A percentile compares a stretch with the other conserved stretches of the same genome.
These are phyloP conservation scores for Papilio protenor DNA, from an alignment of 2,888 invertebrate species.

Conservation along the genomic window DNA sequence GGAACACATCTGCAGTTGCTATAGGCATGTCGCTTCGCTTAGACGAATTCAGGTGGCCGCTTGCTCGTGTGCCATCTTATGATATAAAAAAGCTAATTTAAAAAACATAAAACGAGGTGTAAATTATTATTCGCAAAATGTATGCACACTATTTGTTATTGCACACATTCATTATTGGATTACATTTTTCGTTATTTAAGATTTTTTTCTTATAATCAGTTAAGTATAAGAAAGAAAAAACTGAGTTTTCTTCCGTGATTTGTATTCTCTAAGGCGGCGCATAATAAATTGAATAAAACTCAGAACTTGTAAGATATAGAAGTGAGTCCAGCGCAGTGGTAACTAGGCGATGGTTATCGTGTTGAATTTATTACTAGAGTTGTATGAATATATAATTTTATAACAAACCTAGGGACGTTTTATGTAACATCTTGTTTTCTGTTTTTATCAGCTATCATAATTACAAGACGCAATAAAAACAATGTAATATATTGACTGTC, in stretches of 20 bases:
- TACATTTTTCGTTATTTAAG: too few species aligned
- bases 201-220: neutral
- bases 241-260: conserved; percentile 20
- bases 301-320: conserved; percentile 29
- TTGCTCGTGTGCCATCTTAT: too few species aligned
- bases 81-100: too few species aligned
- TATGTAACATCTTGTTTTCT: neutral
- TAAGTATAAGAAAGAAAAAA: neutral
- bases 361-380: conserved; percentile 24
- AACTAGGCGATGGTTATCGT: conserved; percentile 32
- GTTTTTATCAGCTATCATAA: neutral
- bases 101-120: too few species aligned
- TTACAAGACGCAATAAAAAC: neutral
- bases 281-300: conserved; percentile 38
- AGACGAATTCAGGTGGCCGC: too few species aligned
- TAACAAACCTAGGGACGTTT: conserved; percentile 3
- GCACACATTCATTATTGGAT: too few species aligned
- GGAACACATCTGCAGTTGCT: too few species aligned
- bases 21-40: too few species aligned
- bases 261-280: conserved; percentile 29
- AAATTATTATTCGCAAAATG: too few species aligned
- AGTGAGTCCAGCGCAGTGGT: conserved; percentile 24
- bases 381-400: conserved; percentile 34
- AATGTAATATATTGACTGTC: too few species aligned
- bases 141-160: too few species aligned